These are phyloP conservation scores for Thelaira solivaga DNA, from an alignment of 2,888 invertebrate species.

Conservation along the genomic window DNA sequence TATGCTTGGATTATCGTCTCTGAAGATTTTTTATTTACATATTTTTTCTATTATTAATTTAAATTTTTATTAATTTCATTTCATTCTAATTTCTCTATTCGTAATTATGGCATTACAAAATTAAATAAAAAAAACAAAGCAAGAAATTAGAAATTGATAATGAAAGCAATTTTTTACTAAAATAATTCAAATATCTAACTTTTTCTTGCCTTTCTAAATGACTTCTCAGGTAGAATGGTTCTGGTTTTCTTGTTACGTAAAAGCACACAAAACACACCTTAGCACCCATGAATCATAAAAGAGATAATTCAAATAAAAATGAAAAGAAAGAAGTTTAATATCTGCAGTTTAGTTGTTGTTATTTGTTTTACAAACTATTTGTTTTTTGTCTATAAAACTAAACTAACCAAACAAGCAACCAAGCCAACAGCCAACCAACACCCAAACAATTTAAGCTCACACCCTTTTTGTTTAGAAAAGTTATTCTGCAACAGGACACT, in stretches of 20 bases:
- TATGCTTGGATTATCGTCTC: too few species aligned
- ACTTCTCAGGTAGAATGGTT: too few species aligned
- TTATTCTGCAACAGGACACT: conserved; percentile 48
- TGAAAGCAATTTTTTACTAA: neutral
- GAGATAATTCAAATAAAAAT: too few species aligned
- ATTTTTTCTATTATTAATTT: too few species aligned
- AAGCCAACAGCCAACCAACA: neutral
- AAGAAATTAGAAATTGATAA: too few species aligned
- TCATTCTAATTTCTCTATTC: too few species aligned
- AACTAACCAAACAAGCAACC: conserved; percentile 31
- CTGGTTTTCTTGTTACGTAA: neutral
- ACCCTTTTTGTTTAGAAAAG: conserved; percentile 1
- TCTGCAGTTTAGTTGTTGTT: neutral
- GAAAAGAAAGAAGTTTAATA: neutral
- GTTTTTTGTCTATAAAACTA: too few species aligned
- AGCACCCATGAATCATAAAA: neutral
- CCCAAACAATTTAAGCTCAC: conserved; percentile 7
- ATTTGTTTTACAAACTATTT: conserved; percentile 8
- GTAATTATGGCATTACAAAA: too few species aligned
- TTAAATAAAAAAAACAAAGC: too few species aligned
- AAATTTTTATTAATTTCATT: too few species aligned
- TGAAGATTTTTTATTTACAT: too few species aligned
- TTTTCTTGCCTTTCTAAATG: conserved; percentile 54
- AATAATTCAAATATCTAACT: conserved; percentile 50
- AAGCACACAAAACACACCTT: neutral